Percentiles rank a stretch among this genome's conserved stretches.
Evolutionary conservation across 2,888 invertebrate genomes (phyloP).

Genomic region (Agrotis ipsilon): DNA sequence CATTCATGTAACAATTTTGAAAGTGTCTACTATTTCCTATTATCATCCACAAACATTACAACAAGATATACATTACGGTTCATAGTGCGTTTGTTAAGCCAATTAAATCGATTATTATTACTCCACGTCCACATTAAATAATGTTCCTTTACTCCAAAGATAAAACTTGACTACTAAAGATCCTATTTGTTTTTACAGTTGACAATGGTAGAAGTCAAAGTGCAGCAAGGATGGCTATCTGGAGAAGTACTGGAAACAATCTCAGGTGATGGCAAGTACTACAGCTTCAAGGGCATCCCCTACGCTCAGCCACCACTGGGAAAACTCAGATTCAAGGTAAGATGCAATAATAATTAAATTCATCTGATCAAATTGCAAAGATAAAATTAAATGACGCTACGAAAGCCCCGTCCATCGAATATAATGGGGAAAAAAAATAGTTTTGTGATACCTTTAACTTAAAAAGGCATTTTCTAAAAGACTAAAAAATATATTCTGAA

Average conservation of each 20-base stretch:
- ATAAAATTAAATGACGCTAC: neutral
- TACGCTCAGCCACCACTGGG: constrained; percentile 88
- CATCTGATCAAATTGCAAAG: neutral
- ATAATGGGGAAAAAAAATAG: neutral
- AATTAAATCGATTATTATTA: too few relatives aligned
- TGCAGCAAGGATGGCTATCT: constrained; percentile 69
- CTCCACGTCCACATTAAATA: too few relatives aligned
- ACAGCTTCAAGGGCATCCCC: constrained; percentile 84
- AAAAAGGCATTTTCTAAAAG: too few relatives aligned
- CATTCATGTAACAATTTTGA: neutral
- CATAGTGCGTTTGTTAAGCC: too few relatives aligned
- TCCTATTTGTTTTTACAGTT: too few relatives aligned
- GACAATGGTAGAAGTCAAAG: constrained; percentile 65
- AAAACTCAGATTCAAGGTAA: constrained; percentile 86
- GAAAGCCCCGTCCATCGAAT: too few relatives aligned
- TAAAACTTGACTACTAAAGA: too few relatives aligned
- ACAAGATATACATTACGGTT: neutral
- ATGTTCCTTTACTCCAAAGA: too few relatives aligned
- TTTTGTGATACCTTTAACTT: neutral
- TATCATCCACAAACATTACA: neutral
- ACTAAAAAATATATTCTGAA: neutral
- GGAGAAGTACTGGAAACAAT: constrained; percentile 65
- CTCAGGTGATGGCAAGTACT: constrained; percentile 68
- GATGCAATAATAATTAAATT: neutral
- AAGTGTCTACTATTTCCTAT: neutral